Evolutionary conservation across 2,113 vertebrate species (phyloP).

Genomic region (Rafetus swinhoei): DNA sequence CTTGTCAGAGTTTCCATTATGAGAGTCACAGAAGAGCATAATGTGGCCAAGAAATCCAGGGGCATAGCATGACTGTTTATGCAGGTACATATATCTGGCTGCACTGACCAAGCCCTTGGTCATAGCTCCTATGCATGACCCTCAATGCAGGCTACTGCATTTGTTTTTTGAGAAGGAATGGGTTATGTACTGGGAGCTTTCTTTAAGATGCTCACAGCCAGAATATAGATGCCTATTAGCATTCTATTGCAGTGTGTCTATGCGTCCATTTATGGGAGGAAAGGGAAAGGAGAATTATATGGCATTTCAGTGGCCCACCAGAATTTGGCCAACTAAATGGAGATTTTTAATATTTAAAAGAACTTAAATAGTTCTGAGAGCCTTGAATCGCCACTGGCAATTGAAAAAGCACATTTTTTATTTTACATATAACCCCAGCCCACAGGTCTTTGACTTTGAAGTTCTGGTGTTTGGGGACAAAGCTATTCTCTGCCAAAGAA

Average conservation of each 20-base stretch:
- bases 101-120: background rate
- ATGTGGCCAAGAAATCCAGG: background rate
- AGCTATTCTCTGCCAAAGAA: background rate
- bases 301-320: background rate
- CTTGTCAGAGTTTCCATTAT: background rate
- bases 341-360: background rate
- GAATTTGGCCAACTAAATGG: background rate
- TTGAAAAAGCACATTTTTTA: background rate
- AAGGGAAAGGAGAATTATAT: background rate
- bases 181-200: background rate
- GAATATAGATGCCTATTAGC: background rate
- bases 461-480: background rate
- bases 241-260: background rate
- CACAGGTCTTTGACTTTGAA: background rate
- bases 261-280: background rate
- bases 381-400: background rate
- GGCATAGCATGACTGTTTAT: rapidly evolving
- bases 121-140: background rate
- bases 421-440: background rate
- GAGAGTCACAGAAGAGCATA: background rate
- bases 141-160: background rate
- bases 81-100: background rate
- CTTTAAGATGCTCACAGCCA: background rate
- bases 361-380: background rate
- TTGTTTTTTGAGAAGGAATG: background rate